Evolutionary conservation across 2,113 vertebrate species (phyloP).

Genomic region (Gobiocypris rarus): DNA sequence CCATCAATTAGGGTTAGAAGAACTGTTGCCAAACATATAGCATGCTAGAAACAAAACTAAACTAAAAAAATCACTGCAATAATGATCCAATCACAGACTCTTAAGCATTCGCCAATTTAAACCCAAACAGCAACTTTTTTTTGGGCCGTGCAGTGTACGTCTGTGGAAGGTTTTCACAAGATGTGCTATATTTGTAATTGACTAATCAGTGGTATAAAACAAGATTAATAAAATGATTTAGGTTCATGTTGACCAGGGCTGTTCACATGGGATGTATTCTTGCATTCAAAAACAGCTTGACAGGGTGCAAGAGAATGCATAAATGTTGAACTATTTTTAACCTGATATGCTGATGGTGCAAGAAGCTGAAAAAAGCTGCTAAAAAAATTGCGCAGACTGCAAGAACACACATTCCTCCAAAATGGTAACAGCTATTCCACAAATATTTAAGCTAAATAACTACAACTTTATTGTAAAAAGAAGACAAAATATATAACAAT

Average conservation of each 20-base stretch:
- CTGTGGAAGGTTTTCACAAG: neutral
- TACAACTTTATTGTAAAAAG: neutral
- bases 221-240: neutral
- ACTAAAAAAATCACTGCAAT: too few relatives aligned
- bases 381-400: neutral
- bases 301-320: neutral
- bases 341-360: constrained; percentile 11
- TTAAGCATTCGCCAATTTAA: too few relatives aligned
- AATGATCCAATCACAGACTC: too few relatives aligned
- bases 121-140: too few relatives aligned
- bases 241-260: neutral
- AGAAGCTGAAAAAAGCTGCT: neutral
- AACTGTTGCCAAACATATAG: too few relatives aligned
- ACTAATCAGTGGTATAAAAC: neutral
- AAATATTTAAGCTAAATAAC: neutral
- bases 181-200: neutral
- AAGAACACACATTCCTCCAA: neutral
- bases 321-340: constrained; percentile 9
- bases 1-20: too few relatives aligned
- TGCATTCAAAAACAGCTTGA: constrained; percentile 11
- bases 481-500: too few relatives aligned
- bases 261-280: neutral
- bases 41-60: too few relatives aligned
- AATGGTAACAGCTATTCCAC: neutral
- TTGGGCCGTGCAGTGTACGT: neutral